These are phyloP conservation scores for Lagodon rhomboides DNA, from an alignment of 2,797 vertebrate species.

Conservation along the genomic window DNA sequence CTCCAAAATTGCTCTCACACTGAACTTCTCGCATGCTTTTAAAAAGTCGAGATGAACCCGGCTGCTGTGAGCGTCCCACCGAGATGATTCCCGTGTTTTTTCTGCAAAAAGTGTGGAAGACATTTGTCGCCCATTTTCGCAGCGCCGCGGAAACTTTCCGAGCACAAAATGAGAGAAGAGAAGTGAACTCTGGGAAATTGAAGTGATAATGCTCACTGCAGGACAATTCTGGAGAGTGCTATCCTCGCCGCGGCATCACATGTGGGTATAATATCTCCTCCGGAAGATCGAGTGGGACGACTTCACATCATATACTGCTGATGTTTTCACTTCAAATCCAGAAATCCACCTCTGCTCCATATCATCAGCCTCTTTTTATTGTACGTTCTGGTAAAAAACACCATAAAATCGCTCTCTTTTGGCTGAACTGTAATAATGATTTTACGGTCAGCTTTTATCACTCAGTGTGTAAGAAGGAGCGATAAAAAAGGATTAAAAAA, in stretches of 20 bases:
- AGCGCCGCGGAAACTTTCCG: conserved; percentile 38
- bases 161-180: conserved; percentile 43
- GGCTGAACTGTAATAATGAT: conserved; percentile 6
- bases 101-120: conserved; percentile 36
- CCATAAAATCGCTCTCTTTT: background rate
- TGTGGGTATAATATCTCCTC: conserved; percentile 6
- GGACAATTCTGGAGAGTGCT: conserved; percentile 4
- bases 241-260: conserved; percentile 16
- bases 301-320: background rate
- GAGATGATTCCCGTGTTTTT: conserved; percentile 11
- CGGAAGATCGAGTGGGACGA: conserved; percentile 17
- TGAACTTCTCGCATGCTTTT: conserved; percentile 19
- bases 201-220: conserved; percentile 41
- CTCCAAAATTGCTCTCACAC: background rate
- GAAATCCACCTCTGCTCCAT: background rate
- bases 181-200: conserved; percentile 40
- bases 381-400: background rate
- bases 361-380: conserved; percentile 21
- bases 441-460: conserved; percentile 17
- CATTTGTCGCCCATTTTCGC: conserved; percentile 54
- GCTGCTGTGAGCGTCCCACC: conserved; percentile 13
- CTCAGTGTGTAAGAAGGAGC: background rate
- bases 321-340: conserved; percentile 21
- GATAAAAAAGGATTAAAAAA: conserved; percentile 18
- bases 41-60: conserved; percentile 26